Base-by-base conservation (phyloP, 64 coral and sea anemone genomes). In the Montipora cactus region DNA sequence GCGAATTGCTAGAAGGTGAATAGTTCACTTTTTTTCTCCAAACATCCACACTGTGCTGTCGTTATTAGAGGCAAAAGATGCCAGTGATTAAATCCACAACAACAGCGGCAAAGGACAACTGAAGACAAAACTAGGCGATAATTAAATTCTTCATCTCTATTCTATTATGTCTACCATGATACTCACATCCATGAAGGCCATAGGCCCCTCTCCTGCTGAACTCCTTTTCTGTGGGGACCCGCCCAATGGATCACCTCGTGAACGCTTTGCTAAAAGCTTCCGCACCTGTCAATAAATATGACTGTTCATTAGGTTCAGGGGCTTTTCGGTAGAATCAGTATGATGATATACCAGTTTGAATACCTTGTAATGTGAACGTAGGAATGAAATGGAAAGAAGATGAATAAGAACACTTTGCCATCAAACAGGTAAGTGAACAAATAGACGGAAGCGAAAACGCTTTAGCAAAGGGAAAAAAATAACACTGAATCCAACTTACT, bases 191-290 rank as follows among this genome's bases (percentile, higher is more conserved):
- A 97, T 83, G 4, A 94, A 72, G 18, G 81, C 89, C 3, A 91
- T 75, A 51, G 92, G 66, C 13, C 49, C 67, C 3, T 74, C 18
- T 47, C 89, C 91, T 61, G 61, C 74, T 19, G 89, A 69, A 64
- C 61, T 78, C n/a, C 92, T 97, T 45, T 97, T 97, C 50, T 92
- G 93, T 1, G 96, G 96, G 57, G 89, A 85, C 10, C 71, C 69
- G 72, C 89, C 71, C 14, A 47, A 23, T 5, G 46, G 21, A 47
- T 97, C 96, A 70, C 88, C 70, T 59, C 61, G 82, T 44, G 74
- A 68, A 69, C 77, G 92, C 68, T 97, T 97, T n/a, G 81, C 77
- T 13, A 97, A 55, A 18, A 97, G n/a, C 67, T 97, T 97, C 5
- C 93, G 83, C 15, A 97, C 93, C 96, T 97, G 52, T 7, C 8